Evolutionary conservation across 2,113 vertebrate genomes (phyloP).

Genomic region (Pterocles gutturalis): DNA sequence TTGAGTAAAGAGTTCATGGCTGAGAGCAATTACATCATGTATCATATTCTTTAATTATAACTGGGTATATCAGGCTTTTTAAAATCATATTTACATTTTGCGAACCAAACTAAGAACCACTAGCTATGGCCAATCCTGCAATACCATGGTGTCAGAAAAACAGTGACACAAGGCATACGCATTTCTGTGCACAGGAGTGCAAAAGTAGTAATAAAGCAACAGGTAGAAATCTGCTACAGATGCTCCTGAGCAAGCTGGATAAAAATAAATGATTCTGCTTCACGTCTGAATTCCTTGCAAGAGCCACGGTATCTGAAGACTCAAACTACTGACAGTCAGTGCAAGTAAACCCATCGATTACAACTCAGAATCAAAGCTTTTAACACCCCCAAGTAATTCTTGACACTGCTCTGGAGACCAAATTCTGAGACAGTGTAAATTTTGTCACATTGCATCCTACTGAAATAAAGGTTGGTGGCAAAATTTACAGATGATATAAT

Average conservation of each 20-base stretch:
- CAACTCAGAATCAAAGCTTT: neutral
- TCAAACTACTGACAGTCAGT: neutral
- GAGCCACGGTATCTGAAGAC: neutral
- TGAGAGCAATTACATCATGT: neutral
- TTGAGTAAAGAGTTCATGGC: neutral
- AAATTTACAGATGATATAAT: neutral
- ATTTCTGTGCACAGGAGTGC: neutral
- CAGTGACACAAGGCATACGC: neutral
- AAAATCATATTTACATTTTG: neutral
- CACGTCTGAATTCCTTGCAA: neutral
- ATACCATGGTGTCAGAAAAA: neutral
- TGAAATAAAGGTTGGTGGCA: neutral
- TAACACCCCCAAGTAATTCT: neutral
- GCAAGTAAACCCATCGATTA: neutral
- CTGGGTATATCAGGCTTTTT: neutral
- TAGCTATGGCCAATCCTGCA: neutral
- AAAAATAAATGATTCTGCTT: neutral
- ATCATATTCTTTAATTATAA: neutral
- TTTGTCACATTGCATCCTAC: accelerated
- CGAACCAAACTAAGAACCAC: neutral
- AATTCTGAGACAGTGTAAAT: neutral
- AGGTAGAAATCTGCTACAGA: neutral
- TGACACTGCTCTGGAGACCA: neutral
- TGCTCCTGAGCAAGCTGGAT: neutral
- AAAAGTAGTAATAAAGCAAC: neutral